These are phyloP conservation scores for Perizoma affinitatum DNA, from an alignment of 2,888 invertebrate species.

Conservation along the genomic window DNA sequence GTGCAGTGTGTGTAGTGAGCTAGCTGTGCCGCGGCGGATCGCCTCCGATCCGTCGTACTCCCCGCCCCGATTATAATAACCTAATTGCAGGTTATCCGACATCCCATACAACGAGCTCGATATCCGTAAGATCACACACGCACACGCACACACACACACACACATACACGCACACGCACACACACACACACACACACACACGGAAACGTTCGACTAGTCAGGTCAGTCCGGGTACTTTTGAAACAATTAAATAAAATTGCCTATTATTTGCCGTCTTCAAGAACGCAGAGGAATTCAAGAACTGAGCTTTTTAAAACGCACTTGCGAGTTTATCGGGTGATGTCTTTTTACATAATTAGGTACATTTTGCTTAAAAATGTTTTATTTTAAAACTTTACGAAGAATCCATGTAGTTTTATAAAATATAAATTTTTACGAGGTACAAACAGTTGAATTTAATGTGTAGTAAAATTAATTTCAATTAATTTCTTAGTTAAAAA, in stretches of 20 bases:
- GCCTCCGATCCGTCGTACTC: constrained; percentile 19
- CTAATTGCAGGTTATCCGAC: constrained; percentile 56
- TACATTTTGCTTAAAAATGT: constrained; percentile 14
- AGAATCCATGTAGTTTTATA: too few relatives aligned
- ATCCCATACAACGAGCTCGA: constrained; percentile 31
- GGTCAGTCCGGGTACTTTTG: constrained; percentile 16
- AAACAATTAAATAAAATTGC: constrained; percentile 22
- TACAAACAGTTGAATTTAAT: too few relatives aligned
- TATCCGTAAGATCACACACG: constrained; percentile 8
- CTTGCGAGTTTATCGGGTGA: background rate
- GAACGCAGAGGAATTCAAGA: constrained; percentile 8
- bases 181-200: too few relatives aligned
- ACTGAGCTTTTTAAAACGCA: background rate
- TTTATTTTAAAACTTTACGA: background rate
- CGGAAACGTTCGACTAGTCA: background rate
- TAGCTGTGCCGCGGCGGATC: constrained; percentile 34
- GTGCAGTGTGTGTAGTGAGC: background rate
- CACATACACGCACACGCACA: constrained; percentile 12
- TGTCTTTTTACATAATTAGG: constrained; percentile 13
- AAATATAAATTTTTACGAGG: too few relatives aligned
- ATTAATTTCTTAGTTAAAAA: too few relatives aligned
- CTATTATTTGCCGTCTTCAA: constrained; percentile 27
- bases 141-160: constrained; percentile 20
- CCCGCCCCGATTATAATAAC: constrained; percentile 54
- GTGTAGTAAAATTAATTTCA: too few relatives aligned